phyloP scores from a whole-genome alignment of 2,888 invertebrate genomes.

The Stenolophus ochropezus region DNA sequence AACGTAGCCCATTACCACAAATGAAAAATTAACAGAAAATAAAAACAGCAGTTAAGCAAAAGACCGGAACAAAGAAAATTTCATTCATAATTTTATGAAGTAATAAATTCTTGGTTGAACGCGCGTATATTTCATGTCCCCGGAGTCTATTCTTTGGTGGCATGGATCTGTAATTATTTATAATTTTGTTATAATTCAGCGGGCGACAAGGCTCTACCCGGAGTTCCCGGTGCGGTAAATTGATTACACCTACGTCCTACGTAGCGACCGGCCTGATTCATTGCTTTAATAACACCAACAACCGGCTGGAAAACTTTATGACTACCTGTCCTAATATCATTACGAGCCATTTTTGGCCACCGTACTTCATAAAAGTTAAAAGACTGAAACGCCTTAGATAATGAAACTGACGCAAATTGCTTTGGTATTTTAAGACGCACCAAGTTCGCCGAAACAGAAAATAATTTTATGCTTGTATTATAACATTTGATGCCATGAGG shows the following conservation, averaged over 20 bases:
- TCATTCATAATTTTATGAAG: not conserved
- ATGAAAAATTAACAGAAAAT: not conserved
- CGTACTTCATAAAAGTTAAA: not conserved
- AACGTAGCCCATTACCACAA: not conserved
- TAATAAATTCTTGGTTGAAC: not conserved
- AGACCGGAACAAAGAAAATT: not conserved
- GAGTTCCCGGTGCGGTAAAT: constrained; percentile 9
- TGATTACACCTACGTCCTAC: constrained; percentile 29
- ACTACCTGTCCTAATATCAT: not conserved
- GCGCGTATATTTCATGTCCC: not conserved
- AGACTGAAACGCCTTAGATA: not conserved
- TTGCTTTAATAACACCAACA: constrained; percentile 28
- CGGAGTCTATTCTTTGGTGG: not conserved
- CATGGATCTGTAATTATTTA: not conserved
- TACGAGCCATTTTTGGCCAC: constrained; percentile 12
- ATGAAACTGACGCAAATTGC: not conserved
- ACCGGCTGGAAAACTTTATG: constrained; percentile 4
- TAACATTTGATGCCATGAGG: no score
- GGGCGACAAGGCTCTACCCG: not conserved
- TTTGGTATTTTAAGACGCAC: not conserved
- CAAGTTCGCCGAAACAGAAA: no score
- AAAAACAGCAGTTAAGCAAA: not conserved
- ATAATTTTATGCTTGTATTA: no score
- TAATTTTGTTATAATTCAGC: constrained; percentile 29
- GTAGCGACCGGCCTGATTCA: constrained; percentile 3